Evolutionary conservation across 2,113 vertebrate genomes (phyloP).

Genomic region (Psilopsiagon aymara): DNA sequence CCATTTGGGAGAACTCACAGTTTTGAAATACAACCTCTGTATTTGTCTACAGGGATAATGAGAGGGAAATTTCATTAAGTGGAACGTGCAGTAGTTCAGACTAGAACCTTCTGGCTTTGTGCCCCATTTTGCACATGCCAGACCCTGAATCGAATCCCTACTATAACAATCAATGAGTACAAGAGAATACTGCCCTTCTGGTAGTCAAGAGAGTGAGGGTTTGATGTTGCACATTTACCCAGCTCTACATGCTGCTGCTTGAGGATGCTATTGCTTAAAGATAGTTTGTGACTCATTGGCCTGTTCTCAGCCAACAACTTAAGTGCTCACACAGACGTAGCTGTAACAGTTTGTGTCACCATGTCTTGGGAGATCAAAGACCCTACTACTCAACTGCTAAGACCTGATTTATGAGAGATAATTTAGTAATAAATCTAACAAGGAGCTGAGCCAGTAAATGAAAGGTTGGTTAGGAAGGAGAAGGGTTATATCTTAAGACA

Average conservation of each 20-base stretch:
- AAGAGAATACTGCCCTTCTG: neutral
- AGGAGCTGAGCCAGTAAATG: neutral
- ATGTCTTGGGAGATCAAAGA: neutral
- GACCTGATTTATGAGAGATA: neutral
- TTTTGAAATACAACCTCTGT: neutral
- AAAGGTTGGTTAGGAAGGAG: neutral
- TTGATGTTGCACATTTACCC: rapidly evolving
- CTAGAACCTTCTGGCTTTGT: neutral
- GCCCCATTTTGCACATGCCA: neutral
- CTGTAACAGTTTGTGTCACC: neutral
- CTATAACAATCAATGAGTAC: neutral
- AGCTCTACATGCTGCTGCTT: neutral
- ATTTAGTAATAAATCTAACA: neutral
- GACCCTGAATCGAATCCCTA: rapidly evolving
- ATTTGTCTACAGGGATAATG: neutral
- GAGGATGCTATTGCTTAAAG: neutral
- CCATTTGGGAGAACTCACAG: neutral
- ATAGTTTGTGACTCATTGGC: neutral
- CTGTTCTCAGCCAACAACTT: neutral
- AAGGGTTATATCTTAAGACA: neutral
- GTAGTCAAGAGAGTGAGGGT: neutral
- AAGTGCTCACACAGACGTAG: neutral
- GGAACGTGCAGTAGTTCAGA: neutral
- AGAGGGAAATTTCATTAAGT: neutral
- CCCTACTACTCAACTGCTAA: neutral